Evolutionary conservation across 2,888 invertebrate genomes (phyloP), one percentile per base, ranked within the genome.

Genomic region (Hirtodrosophila confusa): DNA sequence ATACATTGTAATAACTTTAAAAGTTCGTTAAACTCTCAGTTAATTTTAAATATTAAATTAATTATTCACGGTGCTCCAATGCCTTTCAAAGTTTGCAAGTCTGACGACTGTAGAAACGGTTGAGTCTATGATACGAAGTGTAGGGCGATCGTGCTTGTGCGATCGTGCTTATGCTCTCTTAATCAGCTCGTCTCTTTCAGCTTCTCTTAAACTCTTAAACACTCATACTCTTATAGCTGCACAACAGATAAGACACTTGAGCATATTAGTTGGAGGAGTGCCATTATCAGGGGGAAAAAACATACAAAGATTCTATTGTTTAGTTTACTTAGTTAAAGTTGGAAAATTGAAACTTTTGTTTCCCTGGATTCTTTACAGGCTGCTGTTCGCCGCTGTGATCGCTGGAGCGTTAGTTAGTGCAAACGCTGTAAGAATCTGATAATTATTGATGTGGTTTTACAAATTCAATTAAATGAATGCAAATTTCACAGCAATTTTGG

Each of bases 401-500:
- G 78, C 88, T 75, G 90, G 88, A 86, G 80, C 87, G 56, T 78
- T 90, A 53, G 72, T 88, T 47, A 88, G 78, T 69, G 74, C 86
- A 49, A 78, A 90, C 69, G 91, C 90, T 82, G 92, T 92, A 90
- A 90, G 85, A 45, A 61, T 41, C 2, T 37, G 6, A 4, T 36
- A 10, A 49, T 23, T 8, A 33, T 24, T 8, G 10, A 1, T 3
- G 12, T 3, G 6, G 9, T 27, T 43, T 41, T 29, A 23, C 36
- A 37, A 7, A 33, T 36, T 17, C 17, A 9, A 17, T 39, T 45
- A n/a, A 39, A 60, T 11, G 11, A 27, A 41, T 48, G 29, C 41
- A 24, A 40, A 48, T 37, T 37, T 72, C 69, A 12, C 58, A 92
- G 92, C 92, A 92, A 92, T 91, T 91, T 86, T 92, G 92, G 91